Conservation (phyloP, 2,113 vertebrate genomes). For the Piaya cayana region DNA sequence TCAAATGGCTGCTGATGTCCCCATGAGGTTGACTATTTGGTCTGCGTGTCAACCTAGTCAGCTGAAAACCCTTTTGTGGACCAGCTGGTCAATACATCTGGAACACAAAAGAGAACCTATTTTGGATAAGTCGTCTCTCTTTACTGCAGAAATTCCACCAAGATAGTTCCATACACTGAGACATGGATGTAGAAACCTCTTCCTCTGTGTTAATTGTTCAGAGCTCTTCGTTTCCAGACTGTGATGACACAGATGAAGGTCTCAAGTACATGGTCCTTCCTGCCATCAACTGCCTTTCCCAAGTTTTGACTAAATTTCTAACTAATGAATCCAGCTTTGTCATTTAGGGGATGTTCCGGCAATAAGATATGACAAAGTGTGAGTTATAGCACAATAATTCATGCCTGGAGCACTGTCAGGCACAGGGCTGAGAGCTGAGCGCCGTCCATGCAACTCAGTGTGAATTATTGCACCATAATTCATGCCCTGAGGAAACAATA, state of each 20-base stretch:
- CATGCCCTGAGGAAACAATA: not conserved
- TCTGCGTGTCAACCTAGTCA: not conserved
- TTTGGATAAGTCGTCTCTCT: not conserved
- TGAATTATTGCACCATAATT: conserved; percentile 45
- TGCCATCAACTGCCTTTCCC: conserved; percentile 57
- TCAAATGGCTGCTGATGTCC: not conserved
- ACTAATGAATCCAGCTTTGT: conserved; percentile 78
- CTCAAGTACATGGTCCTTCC: conserved; percentile 41
- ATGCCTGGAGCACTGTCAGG: conserved; percentile 46
- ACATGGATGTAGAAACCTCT: not conserved
- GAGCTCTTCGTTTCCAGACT: not conserved
- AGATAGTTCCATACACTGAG: not conserved
- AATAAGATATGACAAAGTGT: conserved; percentile 75
- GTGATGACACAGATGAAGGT: not conserved
- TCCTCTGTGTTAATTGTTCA: not conserved
- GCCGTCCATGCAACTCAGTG: not conserved
- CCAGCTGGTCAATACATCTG: not conserved
- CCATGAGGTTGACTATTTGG: not conserved
- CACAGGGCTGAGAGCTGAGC: conserved; percentile 2
- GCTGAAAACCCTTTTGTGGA: not conserved
- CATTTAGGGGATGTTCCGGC: conserved; percentile 74
- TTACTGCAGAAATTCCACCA: not conserved
- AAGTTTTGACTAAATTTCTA: conserved; percentile 77
- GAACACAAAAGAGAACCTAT: not conserved
- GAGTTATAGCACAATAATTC: conserved; percentile 74